Evolutionary conservation across 92 coral and sea anemone species (phyloP), one percentile per base, ranked within the genome.

Genomic region (Meandrina meandrites): DNA sequence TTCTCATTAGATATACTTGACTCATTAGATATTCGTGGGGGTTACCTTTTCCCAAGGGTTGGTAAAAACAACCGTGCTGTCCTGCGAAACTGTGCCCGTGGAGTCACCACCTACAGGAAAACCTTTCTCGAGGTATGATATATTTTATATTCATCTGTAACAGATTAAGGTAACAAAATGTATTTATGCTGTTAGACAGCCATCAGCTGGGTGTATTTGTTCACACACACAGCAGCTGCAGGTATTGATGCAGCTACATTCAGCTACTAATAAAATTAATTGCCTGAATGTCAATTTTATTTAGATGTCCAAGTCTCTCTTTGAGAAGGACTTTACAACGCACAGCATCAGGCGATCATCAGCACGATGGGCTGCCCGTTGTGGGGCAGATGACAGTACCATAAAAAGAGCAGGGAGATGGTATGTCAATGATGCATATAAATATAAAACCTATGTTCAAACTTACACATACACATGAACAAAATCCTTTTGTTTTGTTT

Each of bases 341-440:
- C 94, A 91, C 82, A 91, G 94, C 66, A 85, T 88, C 19, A 80
- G 94, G 36, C 36, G 94, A 66, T 91, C 91, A 34, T 91, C 94
- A 27, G 94, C 94, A 34, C 86, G 81, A 58, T 91, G 94, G 91
- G 94, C 91, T 48, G 94, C 94, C 40, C 78, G 90, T 7, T 88
- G 90, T 88, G 94, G 91, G 36, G 91, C 94, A 0, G 91, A 91
- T 75, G 90, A 91, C 30, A 85, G 92, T 70, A 84, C 94, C 24
- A 91, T 91, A 5, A 91, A 91, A 88, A 79, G 94, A 42, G 94
- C 94, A 40, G 94, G 94, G 60, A 75, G 94, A 88, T 88, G 91
- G 94, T 88, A 81, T 40, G 92, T 90, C 24, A 64, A n/a, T n/a
- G 15, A 28, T 22, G 19, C 17, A 53, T 16, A 13, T 13, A 53